These are phyloP conservation scores for Caenorhabditis wallacei DNA, from an alignment of 2,888 invertebrate genomes.

Conservation along the genomic window DNA sequence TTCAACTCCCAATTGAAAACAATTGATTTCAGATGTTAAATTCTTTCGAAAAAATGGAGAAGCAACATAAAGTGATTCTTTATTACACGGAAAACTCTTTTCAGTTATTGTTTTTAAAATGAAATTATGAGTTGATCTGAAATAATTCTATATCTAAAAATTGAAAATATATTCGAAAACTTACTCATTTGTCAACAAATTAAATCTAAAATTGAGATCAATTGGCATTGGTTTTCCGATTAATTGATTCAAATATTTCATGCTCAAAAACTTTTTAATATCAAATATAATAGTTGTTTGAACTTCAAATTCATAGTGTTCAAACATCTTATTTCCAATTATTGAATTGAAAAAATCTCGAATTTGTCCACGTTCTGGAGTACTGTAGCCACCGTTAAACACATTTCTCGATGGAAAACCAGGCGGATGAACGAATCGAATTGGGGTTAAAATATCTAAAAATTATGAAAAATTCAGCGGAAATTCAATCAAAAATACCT, in stretches of 20 bases:
- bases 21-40: neutral
- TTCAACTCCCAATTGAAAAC: conserved; percentile 12
- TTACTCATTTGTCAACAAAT: conserved; percentile 38
- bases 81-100: conserved; percentile 32
- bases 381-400: conserved; percentile 33
- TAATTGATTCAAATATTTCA: conserved; percentile 34
- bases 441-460: conserved; percentile 3
- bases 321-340: conserved; percentile 9
- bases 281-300: conserved; percentile 27
- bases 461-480: neutral
- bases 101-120: neutral
- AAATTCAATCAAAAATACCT: neutral
- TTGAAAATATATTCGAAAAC: neutral
- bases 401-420: conserved; percentile 7
- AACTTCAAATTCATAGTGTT: conserved; percentile 14
- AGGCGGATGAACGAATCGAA: conserved; percentile 24
- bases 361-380: conserved; percentile 20
- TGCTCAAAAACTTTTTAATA: conserved; percentile 14
- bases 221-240: conserved; percentile 38
- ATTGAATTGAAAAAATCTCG: conserved; percentile 1
- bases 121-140: conserved; percentile 40
- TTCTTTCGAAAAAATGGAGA: conserved; percentile 37
- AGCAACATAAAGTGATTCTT: conserved; percentile 40
- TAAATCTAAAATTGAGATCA: conserved; percentile 41
- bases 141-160: neutral